These are phyloP conservation scores for Chloroceryle inda DNA, from an alignment of 2,797 vertebrate genomes.

Conservation along the genomic window DNA sequence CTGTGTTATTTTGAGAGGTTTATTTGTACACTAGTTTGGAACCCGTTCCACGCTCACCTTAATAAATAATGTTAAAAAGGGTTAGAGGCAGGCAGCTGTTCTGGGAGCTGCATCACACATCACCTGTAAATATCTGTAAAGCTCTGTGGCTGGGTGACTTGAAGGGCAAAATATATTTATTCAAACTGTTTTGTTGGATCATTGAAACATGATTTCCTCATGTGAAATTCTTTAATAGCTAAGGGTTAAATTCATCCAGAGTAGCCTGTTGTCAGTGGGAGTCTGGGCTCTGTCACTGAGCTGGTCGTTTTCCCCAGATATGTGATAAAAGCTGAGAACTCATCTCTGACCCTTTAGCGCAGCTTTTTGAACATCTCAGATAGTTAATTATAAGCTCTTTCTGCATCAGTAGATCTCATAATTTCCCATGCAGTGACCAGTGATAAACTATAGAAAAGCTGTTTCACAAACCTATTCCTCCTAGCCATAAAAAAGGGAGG, in stretches of 20 bases:
- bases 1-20: neutral
- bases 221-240: neutral
- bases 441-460: neutral
- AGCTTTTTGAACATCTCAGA: neutral
- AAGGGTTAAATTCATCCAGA: neutral
- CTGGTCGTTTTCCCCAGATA: neutral
- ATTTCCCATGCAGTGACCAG: neutral
- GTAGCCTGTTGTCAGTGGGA: neutral
- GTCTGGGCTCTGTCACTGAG: neutral
- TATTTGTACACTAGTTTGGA: neutral
- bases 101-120: neutral
- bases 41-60: neutral
- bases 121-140: neutral
- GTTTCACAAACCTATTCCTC: neutral
- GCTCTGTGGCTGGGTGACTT: neutral
- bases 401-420: conserved; percentile 6
- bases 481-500: neutral
- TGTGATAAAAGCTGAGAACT: neutral
- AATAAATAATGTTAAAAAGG: neutral
- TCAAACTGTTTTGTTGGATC: neutral
- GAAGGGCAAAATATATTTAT: neutral
- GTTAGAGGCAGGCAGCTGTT: neutral
- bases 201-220: neutral
- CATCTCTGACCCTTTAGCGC: neutral
- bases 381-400: conserved; percentile 35